Base-by-base conservation (phyloP, 2,113 vertebrate species). In the Noturus placidus region DNA sequence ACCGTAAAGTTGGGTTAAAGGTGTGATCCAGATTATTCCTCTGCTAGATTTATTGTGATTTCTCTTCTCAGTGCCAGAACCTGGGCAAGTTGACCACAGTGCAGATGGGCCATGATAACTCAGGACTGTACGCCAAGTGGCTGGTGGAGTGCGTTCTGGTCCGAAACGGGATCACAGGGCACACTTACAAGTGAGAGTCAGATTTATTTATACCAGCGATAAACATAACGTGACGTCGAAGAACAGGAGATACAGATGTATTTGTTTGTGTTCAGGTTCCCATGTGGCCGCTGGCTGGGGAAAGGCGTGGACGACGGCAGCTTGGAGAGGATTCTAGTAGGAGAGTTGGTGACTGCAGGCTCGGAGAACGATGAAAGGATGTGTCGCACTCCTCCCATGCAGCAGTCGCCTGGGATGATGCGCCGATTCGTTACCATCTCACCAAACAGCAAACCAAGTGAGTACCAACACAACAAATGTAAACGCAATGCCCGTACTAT, bases 71-170 rank as follows among this genome's bases (percentile, higher is more conserved):
- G 98, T 99, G 97, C 91, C 98, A 99, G 95, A 99, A 99, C 92
- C 94, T 99, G 90, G 98, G 98, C 42, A 99, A 99, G 89, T 96
- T 99, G 92, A 99, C 98, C 89, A 99, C 98, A 10, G 97, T 99
- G 87, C 98, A 99, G 93, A 99, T 99, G 94, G 98, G 98, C 91
- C 98, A 99, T 30, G 98, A 99, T 93, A 99, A 99, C 95, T 96
- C 98, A 27, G 98, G 98, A 5, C 94, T 99, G 57, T 99, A 99
- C 80, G 98, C 98, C 77, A 99, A 99, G 92, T 99, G 98, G 98
- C 96, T 99, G 33, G 98, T 99, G 91, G 98, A 99, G 93, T 97
- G 93, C 80, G 97, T 99, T 79, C 93, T 99, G 93, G 97, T 99
- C 92, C 97, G 98, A 89, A 99, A 99, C 79, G 98, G 98, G 94